These are phyloP conservation scores for Brenthis daphne DNA, from an alignment of 2,888 invertebrate species.

Conservation along the genomic window DNA sequence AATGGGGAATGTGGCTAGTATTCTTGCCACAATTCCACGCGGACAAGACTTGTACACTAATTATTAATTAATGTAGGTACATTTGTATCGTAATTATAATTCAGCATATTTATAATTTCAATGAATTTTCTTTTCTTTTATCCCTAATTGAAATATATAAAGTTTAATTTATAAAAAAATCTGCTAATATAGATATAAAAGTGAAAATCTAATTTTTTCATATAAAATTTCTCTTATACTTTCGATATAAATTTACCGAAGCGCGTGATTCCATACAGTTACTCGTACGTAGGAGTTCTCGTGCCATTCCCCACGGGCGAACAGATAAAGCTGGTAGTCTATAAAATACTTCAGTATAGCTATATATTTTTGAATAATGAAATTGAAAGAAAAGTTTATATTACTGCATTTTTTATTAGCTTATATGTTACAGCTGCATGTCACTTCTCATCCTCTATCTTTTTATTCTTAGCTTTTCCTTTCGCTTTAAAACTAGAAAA, in stretches of 20 bases:
- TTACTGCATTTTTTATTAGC: too few relatives aligned
- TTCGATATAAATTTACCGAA: slow-evolving; percentile 11
- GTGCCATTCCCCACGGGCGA: slow-evolving; percentile 20
- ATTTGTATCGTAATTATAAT: too few relatives aligned
- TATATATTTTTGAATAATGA: slow-evolving; percentile 2
- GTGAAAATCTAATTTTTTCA: not conserved
- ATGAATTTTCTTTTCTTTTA: too few relatives aligned
- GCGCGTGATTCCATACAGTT: slow-evolving; percentile 10
- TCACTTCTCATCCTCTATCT: too few relatives aligned
- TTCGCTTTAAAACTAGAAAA: too few relatives aligned
- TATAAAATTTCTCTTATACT: slow-evolving; percentile 8
- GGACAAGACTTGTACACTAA: too few relatives aligned
- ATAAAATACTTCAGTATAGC: not conserved
- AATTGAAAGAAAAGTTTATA: not conserved
- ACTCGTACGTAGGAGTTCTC: slow-evolving; percentile 4
- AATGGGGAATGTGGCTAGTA: too few relatives aligned
- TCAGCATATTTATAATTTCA: too few relatives aligned
- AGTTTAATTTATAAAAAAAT: not conserved
- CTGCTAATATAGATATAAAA: not conserved
- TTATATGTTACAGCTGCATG: too few relatives aligned
- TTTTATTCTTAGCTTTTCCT: too few relatives aligned
- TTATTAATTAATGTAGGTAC: too few relatives aligned
- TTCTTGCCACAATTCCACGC: too few relatives aligned
- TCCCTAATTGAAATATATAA: not conserved
- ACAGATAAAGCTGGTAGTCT: slow-evolving; percentile 8